Conservation (phyloP, 2,888 invertebrate genomes). For the Lasius fuliginosus region DNA sequence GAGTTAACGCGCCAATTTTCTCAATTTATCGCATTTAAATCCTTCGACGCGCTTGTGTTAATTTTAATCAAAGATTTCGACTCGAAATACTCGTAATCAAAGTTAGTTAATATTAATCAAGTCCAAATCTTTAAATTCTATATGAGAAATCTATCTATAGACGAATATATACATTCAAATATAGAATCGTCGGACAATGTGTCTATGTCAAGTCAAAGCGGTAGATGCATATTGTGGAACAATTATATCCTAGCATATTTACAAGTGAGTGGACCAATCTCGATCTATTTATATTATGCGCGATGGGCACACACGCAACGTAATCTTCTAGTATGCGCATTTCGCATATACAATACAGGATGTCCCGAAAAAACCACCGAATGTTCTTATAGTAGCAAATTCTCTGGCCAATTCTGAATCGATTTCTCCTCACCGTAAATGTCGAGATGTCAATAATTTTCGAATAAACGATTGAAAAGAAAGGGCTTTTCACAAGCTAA, state of each 20-base stretch:
- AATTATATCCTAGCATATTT: constrained; percentile 55
- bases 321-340: constrained; percentile 50
- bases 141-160: neutral
- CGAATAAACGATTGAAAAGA: neutral
- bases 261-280: constrained; percentile 69
- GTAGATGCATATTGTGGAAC: constrained; percentile 37
- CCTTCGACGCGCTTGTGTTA: neutral
- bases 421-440: neutral
- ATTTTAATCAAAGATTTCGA: constrained; percentile 20
- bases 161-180: constrained; percentile 4
- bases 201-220: constrained; percentile 27
- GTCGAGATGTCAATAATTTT: neutral
- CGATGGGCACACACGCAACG: constrained; percentile 42
- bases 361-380: neutral
- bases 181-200: constrained; percentile 12
- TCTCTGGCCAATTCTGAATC: neutral
- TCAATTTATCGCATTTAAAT: constrained; percentile 4
- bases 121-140: neutral
- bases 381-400: neutral
- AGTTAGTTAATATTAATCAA: constrained; percentile 34
- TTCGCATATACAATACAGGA: constrained; percentile 29
- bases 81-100: constrained; percentile 33
- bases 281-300: constrained; percentile 55
- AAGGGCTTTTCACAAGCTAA: neutral
- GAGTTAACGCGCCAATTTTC: neutral